These are phyloP conservation scores for Epizoanthus ramosus DNA, from an alignment of 92 coral and sea anemone species.

Conservation along the genomic window DNA sequence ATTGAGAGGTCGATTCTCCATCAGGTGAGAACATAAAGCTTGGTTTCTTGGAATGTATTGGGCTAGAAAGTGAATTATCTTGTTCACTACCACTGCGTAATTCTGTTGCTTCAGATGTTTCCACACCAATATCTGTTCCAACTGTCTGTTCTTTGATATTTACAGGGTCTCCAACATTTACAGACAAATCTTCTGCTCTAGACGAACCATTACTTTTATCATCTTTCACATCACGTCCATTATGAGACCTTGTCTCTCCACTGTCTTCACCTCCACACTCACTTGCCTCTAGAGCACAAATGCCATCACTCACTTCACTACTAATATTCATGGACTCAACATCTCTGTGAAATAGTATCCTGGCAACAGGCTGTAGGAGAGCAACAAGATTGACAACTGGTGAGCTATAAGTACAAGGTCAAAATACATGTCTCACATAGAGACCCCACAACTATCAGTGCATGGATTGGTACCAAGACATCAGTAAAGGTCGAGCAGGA, in stretches of 20 bases:
- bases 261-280: neutral
- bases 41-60: neutral
- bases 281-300: slow-evolving; percentile 23
- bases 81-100: neutral
- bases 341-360: slow-evolving; percentile 16
- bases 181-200: too few species aligned
- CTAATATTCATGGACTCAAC: neutral
- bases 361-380: slow-evolving; percentile 36
- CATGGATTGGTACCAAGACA: too few species aligned
- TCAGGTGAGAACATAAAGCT: neutral
- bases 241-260: neutral
- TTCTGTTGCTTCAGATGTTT: neutral
- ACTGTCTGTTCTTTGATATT: neutral
- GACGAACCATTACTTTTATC: neutral
- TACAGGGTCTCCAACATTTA: too few species aligned
- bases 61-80: neutral
- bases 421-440: too few species aligned
- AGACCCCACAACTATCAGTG: too few species aligned
- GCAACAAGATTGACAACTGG: neutral
- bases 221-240: neutral
- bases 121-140: neutral
- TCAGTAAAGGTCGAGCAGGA: too few species aligned
- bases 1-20: too few species aligned
- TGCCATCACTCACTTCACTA: slow-evolving; percentile 10
- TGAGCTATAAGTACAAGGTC: too few species aligned